Conservation (phyloP, 1,140 invertebrate genomes). For the Arion vulgaris region DNA sequence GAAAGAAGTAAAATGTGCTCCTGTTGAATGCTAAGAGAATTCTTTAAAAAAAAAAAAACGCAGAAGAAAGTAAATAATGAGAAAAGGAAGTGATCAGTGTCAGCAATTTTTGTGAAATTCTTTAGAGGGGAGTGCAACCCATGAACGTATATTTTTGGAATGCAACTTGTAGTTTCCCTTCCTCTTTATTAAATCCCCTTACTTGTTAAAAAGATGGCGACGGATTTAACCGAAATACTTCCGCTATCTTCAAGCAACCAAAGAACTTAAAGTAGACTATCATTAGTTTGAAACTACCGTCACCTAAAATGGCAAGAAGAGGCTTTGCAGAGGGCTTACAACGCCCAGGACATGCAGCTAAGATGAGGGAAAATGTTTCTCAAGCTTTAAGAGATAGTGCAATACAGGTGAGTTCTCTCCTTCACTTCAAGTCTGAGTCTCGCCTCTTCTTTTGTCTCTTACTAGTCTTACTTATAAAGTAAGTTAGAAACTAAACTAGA, state of each 20-base stretch:
- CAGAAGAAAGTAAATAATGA: too few relatives aligned
- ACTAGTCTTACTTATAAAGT: too few relatives aligned
- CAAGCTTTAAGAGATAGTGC: slow-evolving; percentile 47
- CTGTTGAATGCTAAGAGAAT: too few relatives aligned
- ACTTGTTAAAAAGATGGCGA: slow-evolving; percentile 34
- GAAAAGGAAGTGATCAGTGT: too few relatives aligned
- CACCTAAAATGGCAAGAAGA: slow-evolving; percentile 34
- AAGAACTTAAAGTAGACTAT: neutral
- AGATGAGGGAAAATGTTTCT: slow-evolving; percentile 51
- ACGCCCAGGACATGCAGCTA: slow-evolving; percentile 49
- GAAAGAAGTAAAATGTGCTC: too few relatives aligned
- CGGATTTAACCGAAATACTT: slow-evolving; percentile 23
- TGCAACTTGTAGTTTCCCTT: slow-evolving; percentile 11
- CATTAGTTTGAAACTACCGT: neutral
- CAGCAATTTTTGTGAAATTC: too few relatives aligned
- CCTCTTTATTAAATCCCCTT: neutral
- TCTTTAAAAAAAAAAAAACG: too few relatives aligned
- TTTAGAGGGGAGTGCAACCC: neutral
- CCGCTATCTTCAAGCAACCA: neutral
- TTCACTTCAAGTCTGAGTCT: too few relatives aligned
- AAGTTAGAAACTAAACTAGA: too few relatives aligned
- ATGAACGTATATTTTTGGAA: neutral
- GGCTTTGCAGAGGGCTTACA: slow-evolving; percentile 49
- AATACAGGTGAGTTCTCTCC: slow-evolving; percentile 54
- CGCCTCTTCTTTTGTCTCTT: too few relatives aligned